Percentiles rank a stretch among this genome's conserved stretches.
phyloP scores from a whole-genome alignment of 2,888 invertebrate species.

The Chloromyia formosa region DNA sequence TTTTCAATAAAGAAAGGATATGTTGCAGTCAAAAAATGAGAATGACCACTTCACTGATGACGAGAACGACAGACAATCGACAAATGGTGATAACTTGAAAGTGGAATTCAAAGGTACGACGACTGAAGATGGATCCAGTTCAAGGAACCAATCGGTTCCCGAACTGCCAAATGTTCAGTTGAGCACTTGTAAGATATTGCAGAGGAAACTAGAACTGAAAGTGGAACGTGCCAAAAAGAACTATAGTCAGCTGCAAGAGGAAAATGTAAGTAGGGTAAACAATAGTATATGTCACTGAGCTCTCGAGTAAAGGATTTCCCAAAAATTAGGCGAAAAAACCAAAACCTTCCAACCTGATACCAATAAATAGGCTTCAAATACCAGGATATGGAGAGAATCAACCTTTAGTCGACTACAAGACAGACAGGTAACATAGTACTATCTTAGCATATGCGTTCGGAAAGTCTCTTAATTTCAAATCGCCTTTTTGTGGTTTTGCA shows the following conservation, averaged over 20 bases:
- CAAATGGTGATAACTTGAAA: slow-evolving; percentile 54
- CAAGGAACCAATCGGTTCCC: not conserved
- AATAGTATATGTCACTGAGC: not conserved
- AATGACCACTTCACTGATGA: slow-evolving; percentile 52
- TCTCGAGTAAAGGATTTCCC: not conserved
- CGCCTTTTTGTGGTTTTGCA: slow-evolving; percentile 24
- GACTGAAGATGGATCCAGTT: slow-evolving; percentile 36
- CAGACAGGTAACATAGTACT: slow-evolving; percentile 57
- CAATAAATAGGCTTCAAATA: slow-evolving; percentile 62
- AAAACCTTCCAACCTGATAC: slow-evolving; percentile 61
- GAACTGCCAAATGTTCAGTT: slow-evolving; percentile 53
- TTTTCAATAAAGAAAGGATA: not conserved
- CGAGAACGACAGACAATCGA: slow-evolving; percentile 51
- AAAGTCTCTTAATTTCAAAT: too few relatives aligned
- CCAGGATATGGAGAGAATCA: slow-evolving; percentile 61
- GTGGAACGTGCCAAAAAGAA: slow-evolving; percentile 63
- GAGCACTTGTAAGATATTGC: slow-evolving; percentile 63
- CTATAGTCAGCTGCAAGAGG: slow-evolving; percentile 61
- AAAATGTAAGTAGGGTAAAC: slow-evolving; percentile 48
- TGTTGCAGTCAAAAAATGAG: not conserved
- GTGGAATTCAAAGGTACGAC: slow-evolving; percentile 57
- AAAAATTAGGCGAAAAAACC: slow-evolving; percentile 58
- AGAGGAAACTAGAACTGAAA: slow-evolving; percentile 63
- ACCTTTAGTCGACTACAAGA: slow-evolving; percentile 63
- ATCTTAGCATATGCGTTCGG: slow-evolving; percentile 5